Conservation (phyloP, 1,140 invertebrate species). For the Platyscapa corneri region DNA sequence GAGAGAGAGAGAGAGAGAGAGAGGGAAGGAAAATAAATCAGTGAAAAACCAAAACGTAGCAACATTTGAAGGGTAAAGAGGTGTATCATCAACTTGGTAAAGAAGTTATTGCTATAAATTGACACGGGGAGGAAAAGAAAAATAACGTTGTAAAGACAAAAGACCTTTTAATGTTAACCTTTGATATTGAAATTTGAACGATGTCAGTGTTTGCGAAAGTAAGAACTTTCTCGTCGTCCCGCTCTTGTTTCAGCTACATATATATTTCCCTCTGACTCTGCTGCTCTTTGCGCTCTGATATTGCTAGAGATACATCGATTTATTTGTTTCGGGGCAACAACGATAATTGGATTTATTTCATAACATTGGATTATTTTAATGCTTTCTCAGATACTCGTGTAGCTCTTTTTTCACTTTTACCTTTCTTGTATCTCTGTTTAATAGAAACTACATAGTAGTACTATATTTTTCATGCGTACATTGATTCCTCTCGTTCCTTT, state of each 20-base stretch:
- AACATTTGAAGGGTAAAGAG: background rate
- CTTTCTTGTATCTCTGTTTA: background rate
- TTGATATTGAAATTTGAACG: constrained; percentile 53
- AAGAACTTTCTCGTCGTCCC: background rate
- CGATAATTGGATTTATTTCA: constrained; percentile 66
- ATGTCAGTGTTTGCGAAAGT: constrained; percentile 43
- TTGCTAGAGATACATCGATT: constrained; percentile 60
- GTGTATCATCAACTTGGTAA: background rate
- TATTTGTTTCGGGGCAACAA: constrained; percentile 62
- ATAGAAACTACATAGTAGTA: background rate
- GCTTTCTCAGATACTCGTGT: constrained; percentile 44
- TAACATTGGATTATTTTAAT: constrained; percentile 60
- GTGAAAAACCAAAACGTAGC: background rate
- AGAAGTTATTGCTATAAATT: background rate
- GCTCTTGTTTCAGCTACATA: background rate
- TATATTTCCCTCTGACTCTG: constrained; percentile 37
- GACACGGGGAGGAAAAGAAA: background rate
- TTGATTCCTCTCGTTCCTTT: background rate
- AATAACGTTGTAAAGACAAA: background rate
- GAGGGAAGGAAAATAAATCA: background rate
- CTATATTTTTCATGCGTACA: background rate
- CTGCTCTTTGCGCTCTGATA: constrained; percentile 48
- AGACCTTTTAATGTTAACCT: constrained; percentile 53
- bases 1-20: background rate
- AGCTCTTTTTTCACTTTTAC: background rate